Conservation (phyloP, 2,113 vertebrate species). For the Austrofundulus limnaeus region DNA sequence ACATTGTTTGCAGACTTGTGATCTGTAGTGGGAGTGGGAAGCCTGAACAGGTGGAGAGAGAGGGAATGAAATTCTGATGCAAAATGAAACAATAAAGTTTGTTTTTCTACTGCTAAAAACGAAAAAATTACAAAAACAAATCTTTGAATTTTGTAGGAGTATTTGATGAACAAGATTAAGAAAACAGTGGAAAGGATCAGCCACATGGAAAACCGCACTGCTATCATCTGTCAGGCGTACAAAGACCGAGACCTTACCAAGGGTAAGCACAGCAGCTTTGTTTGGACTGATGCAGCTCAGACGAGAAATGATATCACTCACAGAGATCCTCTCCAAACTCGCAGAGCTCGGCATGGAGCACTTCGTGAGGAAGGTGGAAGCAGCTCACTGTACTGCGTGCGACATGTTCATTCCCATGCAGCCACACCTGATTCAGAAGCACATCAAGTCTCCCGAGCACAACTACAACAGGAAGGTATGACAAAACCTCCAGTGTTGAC, state of each 20-base stretch:
- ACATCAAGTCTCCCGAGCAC: constrained; percentile 88
- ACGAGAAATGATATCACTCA: not conserved
- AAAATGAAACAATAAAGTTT: too few species aligned
- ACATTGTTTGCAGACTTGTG: too few species aligned
- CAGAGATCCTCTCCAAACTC: not conserved
- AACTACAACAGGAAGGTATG: constrained; percentile 90
- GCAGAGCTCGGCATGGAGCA: constrained; percentile 92
- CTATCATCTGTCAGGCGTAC: constrained; percentile 89
- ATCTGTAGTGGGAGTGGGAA: too few species aligned
- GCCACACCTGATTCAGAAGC: constrained; percentile 88
- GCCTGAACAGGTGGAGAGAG: too few species aligned
- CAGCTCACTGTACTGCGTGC: constrained; percentile 89
- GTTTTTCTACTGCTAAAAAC: too few species aligned
- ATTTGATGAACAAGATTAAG: constrained; percentile 87
- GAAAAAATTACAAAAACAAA: too few species aligned
- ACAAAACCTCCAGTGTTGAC: too few species aligned
- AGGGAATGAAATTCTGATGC: too few species aligned
- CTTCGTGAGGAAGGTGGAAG: constrained; percentile 92
- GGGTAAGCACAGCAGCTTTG: constrained; percentile 69
- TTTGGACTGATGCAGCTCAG: not conserved
- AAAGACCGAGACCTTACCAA: constrained; percentile 91
- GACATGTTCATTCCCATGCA: constrained; percentile 95
- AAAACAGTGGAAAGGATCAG: constrained; percentile 85
- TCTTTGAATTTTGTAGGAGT: constrained; percentile 79
- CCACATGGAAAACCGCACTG: constrained; percentile 86